Evolutionary conservation across 1,140 invertebrate genomes (phyloP).

Genomic region (Mizuhopecten yessoensis): DNA sequence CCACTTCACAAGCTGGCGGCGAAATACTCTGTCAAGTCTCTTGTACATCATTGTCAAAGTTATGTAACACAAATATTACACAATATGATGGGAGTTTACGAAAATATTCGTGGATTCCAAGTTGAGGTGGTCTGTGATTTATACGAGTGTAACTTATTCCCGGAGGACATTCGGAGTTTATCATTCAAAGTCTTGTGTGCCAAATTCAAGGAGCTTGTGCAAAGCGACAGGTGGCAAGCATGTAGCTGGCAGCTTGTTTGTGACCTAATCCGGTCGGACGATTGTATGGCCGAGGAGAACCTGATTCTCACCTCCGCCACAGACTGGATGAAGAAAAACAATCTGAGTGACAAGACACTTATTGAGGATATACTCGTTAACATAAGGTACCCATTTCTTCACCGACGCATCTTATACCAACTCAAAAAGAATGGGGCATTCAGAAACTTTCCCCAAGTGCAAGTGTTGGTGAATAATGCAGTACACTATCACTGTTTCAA

Average conservation of each 20-base stretch:
- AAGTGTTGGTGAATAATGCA: conserved; percentile 76
- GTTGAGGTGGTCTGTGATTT: conserved; percentile 74
- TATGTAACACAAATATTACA: conserved; percentile 78
- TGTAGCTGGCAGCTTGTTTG: conserved; percentile 76
- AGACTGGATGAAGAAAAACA: conserved; percentile 81
- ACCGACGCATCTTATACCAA: conserved; percentile 78
- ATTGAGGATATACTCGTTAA: conserved; percentile 80
- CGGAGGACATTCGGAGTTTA: conserved; percentile 70
- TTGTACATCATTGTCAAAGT: conserved; percentile 77
- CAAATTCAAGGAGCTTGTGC: conserved; percentile 74
- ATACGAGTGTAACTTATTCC: conserved; percentile 69
- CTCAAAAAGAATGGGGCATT: conserved; percentile 79
- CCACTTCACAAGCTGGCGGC: conserved; percentile 75
- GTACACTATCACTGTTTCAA: conserved; percentile 79
- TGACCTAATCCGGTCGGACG: conserved; percentile 74
- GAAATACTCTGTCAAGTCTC: conserved; percentile 75
- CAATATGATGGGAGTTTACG: conserved; percentile 65
- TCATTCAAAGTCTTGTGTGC: conserved; percentile 76
- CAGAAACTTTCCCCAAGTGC: conserved; percentile 79
- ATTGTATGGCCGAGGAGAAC: conserved; percentile 78
- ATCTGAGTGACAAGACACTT: conserved; percentile 76
- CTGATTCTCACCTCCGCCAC: conserved; percentile 78
- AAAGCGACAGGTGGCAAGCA: conserved; percentile 69
- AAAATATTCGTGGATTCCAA: conserved; percentile 67
- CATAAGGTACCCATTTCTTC: conserved; percentile 79